These are phyloP conservation scores for Crotalus viridis DNA, from an alignment of 2,113 vertebrate species.

Conservation along the genomic window DNA sequence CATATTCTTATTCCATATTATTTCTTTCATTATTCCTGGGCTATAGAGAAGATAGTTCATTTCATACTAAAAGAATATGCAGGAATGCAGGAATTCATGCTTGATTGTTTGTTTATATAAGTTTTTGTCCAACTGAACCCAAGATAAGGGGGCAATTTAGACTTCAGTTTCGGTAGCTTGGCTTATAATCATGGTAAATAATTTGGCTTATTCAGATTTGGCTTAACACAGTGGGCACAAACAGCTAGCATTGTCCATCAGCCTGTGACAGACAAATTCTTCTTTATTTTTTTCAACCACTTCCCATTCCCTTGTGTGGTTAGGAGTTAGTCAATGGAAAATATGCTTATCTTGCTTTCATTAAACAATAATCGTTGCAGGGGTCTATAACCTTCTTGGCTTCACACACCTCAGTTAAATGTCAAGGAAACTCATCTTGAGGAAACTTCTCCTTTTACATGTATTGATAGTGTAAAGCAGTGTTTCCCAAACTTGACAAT, in stretches of 20 bases:
- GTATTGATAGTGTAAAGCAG: neutral
- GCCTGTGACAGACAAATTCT: neutral
- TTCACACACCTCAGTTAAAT: neutral
- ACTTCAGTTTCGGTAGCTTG: neutral
- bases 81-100: neutral
- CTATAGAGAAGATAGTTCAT: neutral
- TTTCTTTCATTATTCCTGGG: neutral
- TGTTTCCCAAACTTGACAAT: too few species aligned
- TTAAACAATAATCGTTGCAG: neutral
- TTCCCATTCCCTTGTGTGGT: neutral
- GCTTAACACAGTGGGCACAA: neutral
- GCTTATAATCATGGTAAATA: neutral
- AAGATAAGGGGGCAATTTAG: neutral
- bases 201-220: neutral
- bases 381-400: neutral
- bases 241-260: neutral
- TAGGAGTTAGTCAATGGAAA: neutral
- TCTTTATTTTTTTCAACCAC: neutral
- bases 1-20: neutral
- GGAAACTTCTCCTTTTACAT: neutral
- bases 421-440: neutral
- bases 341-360: neutral
- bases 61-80: neutral
- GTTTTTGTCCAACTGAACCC: neutral
- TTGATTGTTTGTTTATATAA: neutral